Evolutionary conservation across 2,113 vertebrate species (phyloP).

Genomic region (Oenanthe melanoleuca): DNA sequence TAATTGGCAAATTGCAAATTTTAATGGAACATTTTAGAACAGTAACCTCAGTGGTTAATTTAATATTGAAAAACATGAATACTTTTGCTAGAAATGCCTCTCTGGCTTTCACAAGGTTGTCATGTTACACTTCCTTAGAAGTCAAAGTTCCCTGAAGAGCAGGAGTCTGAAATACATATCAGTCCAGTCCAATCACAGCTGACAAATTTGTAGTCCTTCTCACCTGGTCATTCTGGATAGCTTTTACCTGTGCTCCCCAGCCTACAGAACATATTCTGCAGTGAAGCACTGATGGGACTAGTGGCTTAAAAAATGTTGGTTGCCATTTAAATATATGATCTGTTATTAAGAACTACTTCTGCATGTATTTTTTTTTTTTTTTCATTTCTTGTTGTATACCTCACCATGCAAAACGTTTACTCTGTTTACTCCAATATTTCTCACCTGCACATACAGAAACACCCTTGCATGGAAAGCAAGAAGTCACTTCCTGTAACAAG

Average conservation of each 20-base stretch:
- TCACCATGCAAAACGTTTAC: background rate
- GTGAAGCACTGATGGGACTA: background rate
- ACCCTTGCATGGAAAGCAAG: background rate
- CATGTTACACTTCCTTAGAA: background rate
- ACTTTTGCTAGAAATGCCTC: conserved; percentile 7
- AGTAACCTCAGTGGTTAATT: conserved; percentile 8
- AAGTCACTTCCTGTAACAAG: background rate
- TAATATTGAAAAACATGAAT: background rate
- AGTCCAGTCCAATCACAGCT: background rate
- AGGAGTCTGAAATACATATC: background rate
- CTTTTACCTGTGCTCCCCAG: background rate
- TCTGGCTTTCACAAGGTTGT: background rate
- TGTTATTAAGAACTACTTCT: background rate
- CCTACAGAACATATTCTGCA: background rate
- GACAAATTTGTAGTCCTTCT: background rate
- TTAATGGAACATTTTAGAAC: conserved; percentile 63
- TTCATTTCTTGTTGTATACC: background rate
- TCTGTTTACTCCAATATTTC: background rate
- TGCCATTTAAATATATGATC: background rate
- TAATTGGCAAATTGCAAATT: conserved; percentile 62
- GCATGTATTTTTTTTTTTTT: background rate
- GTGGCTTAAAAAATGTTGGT: background rate
- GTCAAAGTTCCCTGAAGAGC: background rate
- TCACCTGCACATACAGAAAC: background rate
- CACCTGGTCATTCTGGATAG: background rate